A percentile compares a stretch with the other conserved stretches of the same genome.
These are phyloP conservation scores for Leucoraja erinaceus DNA, from an alignment of 2,113 vertebrate genomes.

Conservation along the genomic window DNA sequence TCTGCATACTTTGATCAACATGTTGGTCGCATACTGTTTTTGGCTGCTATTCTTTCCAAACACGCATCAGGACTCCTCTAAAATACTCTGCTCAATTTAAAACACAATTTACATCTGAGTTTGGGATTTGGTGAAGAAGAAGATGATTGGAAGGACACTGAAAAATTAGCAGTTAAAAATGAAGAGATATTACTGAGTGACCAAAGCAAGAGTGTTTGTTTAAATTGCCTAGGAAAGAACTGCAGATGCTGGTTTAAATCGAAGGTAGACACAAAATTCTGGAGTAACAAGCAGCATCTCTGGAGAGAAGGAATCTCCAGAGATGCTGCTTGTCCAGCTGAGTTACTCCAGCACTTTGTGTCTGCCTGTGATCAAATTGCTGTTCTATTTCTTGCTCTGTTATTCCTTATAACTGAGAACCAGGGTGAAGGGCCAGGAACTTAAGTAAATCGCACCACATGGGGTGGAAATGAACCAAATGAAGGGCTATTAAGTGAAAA, in stretches of 20 bases:
- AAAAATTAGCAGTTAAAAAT: neutral
- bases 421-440: neutral
- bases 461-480: neutral
- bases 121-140: neutral
- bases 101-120: neutral
- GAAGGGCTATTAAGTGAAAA: neutral
- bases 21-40: neutral
- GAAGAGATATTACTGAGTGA: neutral
- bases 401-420: constrained; percentile 4
- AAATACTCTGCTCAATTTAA: neutral
- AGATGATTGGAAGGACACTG: neutral
- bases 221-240: no score
- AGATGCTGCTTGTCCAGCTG: no score
- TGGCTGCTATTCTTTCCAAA: neutral
- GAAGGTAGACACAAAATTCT: no score
- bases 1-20: neutral
- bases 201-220: no score
- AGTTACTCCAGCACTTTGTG: no score
- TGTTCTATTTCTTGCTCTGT: neutral
- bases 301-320: no score
- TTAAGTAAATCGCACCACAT: neutral
- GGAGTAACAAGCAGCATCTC: no score
- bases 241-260: no score
- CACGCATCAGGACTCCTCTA: neutral
- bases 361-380: no score